Evolutionary conservation across 30 jellyfish, hydroid and myxozoan species (phyloP).

Genomic region (Cassiopea xamachana): DNA sequence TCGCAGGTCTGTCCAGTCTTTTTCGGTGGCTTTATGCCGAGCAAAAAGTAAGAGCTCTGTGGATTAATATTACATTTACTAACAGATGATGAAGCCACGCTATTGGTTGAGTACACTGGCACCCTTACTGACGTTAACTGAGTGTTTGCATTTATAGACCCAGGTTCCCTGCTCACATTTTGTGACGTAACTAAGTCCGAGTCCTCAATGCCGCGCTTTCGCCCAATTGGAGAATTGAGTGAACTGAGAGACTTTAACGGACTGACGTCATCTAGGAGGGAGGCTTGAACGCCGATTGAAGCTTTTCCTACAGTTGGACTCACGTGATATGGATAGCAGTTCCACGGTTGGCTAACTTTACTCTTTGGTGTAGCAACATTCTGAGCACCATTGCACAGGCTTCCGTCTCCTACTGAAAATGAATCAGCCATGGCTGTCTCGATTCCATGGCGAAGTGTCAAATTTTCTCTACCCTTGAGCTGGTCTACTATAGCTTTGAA

Average conservation of each 20-base stretch:
- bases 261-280: conserved; percentile 14
- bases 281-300: conserved; percentile 52
- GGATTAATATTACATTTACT: neutral
- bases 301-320: conserved; percentile 15
- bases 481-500: conserved; percentile 28
- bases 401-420: neutral
- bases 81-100: neutral
- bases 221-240: neutral
- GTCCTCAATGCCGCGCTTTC: neutral
- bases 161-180: neutral
- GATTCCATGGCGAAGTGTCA: conserved; percentile 1
- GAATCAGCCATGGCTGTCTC: neutral
- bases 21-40: conserved; percentile 22
- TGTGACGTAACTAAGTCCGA: neutral
- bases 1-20: neutral
- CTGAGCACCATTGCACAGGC: neutral
- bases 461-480: neutral
- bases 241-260: neutral
- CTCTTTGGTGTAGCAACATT: neutral
- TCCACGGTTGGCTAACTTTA: conserved; percentile 1
- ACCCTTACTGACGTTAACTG: neutral
- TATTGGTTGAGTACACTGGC: neutral
- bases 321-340: conserved; percentile 11
- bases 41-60: neutral
- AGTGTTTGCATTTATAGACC: neutral